Percentiles rank a stretch among this genome's conserved stretches.
Evolutionary conservation across 2,888 invertebrate species (phyloP).

Genomic region (Trissolcus japonicus): DNA sequence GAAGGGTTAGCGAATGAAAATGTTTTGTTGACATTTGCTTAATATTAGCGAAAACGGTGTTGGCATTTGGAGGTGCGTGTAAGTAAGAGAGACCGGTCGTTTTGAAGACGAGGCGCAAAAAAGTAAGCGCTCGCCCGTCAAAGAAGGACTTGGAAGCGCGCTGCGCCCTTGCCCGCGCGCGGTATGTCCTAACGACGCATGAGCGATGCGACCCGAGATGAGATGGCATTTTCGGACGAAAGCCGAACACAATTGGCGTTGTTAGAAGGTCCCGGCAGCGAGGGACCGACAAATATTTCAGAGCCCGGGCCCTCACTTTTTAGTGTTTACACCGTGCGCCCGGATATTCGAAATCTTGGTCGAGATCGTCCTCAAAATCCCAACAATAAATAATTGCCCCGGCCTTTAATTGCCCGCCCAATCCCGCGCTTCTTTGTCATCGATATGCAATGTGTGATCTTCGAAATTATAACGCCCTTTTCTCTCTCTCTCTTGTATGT

Average conservation of each 20-base stretch:
- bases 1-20: constrained; percentile 5
- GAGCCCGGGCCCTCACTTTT: constrained; percentile 48
- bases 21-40: constrained; percentile 3
- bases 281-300: constrained; percentile 47
- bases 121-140: constrained; percentile 55
- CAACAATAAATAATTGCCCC: constrained; percentile 44
- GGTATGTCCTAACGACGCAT: constrained; percentile 62
- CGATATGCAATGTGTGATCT: constrained; percentile 1
- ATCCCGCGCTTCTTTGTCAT: constrained; percentile 34
- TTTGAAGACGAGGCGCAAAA: constrained; percentile 49
- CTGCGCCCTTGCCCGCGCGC: constrained; percentile 56
- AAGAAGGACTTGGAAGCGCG: constrained; percentile 44
- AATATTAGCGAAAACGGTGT: constrained; percentile 3
- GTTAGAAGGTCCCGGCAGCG: constrained; percentile 45
- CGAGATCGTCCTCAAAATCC: constrained; percentile 32
- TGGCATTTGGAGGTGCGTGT: constrained; percentile 14
- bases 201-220: constrained; percentile 61
- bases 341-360: constrained; percentile 58
- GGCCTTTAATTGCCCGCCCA: constrained; percentile 30
- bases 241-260: constrained; percentile 59
- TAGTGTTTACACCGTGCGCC: constrained; percentile 54
- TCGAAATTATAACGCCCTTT: neutral
- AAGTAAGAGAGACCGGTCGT: constrained; percentile 15
- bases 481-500: constrained; percentile 1
- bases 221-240: constrained; percentile 59